phyloP scores from a whole-genome alignment of 2,888 invertebrate species.

The Sylvicola cinctus region DNA sequence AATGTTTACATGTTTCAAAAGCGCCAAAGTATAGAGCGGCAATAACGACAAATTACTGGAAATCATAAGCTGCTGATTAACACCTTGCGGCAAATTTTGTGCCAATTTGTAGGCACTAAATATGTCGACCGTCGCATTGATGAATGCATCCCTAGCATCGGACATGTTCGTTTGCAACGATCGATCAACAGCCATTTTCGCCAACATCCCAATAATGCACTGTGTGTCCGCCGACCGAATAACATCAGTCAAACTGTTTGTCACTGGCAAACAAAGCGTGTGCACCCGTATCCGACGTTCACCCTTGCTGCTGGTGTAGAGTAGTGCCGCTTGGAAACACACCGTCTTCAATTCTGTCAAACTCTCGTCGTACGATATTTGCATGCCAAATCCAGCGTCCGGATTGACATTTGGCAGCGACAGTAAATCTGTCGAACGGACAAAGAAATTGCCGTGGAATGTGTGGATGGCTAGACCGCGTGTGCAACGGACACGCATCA shows the following conservation, averaged over 20 bases:
- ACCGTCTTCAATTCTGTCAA: constrained; percentile 68
- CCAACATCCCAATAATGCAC: constrained; percentile 74
- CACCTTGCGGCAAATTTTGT: constrained; percentile 37
- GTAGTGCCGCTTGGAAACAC: constrained; percentile 92
- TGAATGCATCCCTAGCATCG: constrained; percentile 90
- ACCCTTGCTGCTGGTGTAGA: constrained; percentile 90
- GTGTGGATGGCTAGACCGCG: constrained; percentile 87
- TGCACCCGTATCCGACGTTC: constrained; percentile 95
- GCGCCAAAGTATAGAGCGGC: constrained; percentile 72
- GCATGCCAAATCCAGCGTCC: constrained; percentile 96
- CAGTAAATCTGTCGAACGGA: constrained; percentile 87
- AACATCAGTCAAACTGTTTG: constrained; percentile 64
- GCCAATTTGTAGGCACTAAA: constrained; percentile 49
- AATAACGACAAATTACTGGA: constrained; percentile 60
- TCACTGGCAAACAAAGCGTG: constrained; percentile 85
- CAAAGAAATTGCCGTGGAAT: constrained; percentile 99
- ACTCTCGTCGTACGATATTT: constrained; percentile 85
- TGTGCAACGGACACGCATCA: constrained; percentile 91
- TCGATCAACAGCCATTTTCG: constrained; percentile 96
- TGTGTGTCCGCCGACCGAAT: constrained; percentile 82
- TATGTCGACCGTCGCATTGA: constrained; percentile 86
- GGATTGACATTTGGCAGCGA: constrained; percentile 95
- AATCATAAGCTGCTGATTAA: constrained; percentile 43
- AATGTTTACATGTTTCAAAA: constrained; percentile 72
- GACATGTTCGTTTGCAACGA: constrained; percentile 64